These are phyloP conservation scores for Anguilla megastoma DNA, from an alignment of 2,797 vertebrate species.

Conservation along the genomic window DNA sequence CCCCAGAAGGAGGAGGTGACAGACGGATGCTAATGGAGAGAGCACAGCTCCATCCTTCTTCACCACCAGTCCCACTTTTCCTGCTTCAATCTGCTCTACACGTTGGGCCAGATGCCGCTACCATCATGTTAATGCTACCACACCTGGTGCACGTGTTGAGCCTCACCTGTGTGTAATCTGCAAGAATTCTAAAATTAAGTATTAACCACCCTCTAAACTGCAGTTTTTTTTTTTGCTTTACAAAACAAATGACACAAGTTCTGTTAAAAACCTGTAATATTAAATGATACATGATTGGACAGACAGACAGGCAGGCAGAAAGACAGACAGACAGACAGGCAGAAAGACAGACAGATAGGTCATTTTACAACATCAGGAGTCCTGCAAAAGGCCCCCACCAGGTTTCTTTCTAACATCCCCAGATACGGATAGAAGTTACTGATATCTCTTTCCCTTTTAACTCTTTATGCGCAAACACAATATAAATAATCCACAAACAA, in stretches of 20 bases:
- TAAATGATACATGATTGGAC: not conserved
- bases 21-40: constrained; percentile 26
- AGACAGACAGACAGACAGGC: not conserved
- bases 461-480: not conserved
- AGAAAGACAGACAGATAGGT: not conserved
- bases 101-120: not conserved
- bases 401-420: not conserved
- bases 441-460: not conserved
- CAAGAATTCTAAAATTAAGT: not conserved
- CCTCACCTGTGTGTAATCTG: not conserved
- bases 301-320: not conserved
- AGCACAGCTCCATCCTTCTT: constrained; percentile 17
- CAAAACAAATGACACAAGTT: not conserved
- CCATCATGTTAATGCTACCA: not conserved
- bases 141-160: not conserved
- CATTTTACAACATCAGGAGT: not conserved
- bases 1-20: constrained; percentile 2
- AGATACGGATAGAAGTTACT: not conserved
- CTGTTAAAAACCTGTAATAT: not conserved
- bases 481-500: not conserved
- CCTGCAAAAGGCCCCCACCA: not conserved
- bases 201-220: not conserved
- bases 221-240: no score
- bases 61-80: not conserved
- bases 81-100: not conserved